A percentile compares a stretch with the other conserved stretches of the same genome.
Evolutionary conservation across 2,797 vertebrate genomes (phyloP).

Genomic region (Alca torda): DNA sequence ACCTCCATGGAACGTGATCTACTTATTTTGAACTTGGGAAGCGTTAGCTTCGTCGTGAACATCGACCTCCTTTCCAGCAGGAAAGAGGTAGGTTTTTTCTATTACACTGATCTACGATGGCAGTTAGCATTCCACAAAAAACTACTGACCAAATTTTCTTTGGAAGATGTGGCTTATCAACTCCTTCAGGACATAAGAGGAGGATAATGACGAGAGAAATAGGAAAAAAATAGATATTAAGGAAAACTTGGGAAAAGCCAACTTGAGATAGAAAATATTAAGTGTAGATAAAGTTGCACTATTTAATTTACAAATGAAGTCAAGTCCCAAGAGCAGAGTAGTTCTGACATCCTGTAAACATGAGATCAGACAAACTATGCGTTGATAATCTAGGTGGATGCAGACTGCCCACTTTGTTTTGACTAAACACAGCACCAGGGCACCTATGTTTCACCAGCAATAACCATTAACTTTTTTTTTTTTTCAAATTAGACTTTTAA

Average conservation of each 20-base stretch:
- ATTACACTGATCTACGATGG: not conserved
- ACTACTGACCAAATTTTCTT: not conserved
- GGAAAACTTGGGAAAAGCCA: not conserved
- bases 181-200: not conserved
- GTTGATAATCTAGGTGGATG: not conserved
- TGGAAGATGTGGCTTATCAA: not conserved
- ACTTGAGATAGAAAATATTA: not conserved
- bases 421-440: not conserved
- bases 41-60: not conserved
- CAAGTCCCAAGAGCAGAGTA: not conserved
- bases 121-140: not conserved
- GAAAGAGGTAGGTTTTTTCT: not conserved
- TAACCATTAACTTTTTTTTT: not conserved
- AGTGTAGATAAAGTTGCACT: not conserved
- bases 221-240: not conserved
- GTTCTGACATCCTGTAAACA: not conserved
- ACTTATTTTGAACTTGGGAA: not conserved
- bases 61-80: not conserved
- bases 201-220: not conserved
- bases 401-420: not conserved
- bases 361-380: not conserved
- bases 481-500: not conserved
- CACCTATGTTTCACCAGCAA: not conserved
- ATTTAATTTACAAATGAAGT: not conserved
- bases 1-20: not conserved